Evolutionary conservation across 2,888 invertebrate genomes (phyloP).

Genomic region (Osedax fenrisi): DNA sequence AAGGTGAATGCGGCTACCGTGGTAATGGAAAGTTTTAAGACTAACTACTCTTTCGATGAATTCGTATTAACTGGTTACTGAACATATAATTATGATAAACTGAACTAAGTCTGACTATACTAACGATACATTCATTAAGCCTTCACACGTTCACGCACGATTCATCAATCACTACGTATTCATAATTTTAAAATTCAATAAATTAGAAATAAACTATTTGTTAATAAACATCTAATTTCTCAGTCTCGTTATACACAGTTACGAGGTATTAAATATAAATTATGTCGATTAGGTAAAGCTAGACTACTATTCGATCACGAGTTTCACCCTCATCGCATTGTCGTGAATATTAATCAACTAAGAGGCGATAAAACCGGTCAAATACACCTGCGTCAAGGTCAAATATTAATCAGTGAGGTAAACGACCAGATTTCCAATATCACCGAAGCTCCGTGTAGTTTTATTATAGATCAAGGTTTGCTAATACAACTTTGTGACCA

Average conservation of each 20-base stretch:
- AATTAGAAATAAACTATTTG: conserved; percentile 39
- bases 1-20: conserved; percentile 38
- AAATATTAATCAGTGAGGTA: conserved; percentile 38
- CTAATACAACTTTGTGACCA: too few relatives aligned
- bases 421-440: conserved; percentile 39
- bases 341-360: conserved; percentile 21
- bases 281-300: background rate
- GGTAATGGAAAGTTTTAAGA: conserved; percentile 38
- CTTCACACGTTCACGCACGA: too few relatives aligned
- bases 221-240: conserved; percentile 38
- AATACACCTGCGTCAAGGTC: conserved; percentile 38
- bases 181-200: too few relatives aligned
- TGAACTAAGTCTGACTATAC: too few relatives aligned
- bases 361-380: conserved; percentile 41
- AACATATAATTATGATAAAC: too few relatives aligned
- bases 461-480: conserved; percentile 37
- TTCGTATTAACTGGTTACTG: conserved; percentile 38
- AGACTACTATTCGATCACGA: conserved; percentile 38
- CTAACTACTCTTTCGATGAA: conserved; percentile 40
- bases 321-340: conserved; percentile 33
- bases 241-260: conserved; percentile 39
- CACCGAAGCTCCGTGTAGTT: conserved; percentile 42
- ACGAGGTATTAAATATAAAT: conserved; percentile 18
- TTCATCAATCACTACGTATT: too few relatives aligned
- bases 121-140: too few relatives aligned